A percentile compares a stretch with the other conserved stretches of the same genome.
Conservation (phyloP, 2,797 vertebrate species). For the Vireo griseus region DNA sequence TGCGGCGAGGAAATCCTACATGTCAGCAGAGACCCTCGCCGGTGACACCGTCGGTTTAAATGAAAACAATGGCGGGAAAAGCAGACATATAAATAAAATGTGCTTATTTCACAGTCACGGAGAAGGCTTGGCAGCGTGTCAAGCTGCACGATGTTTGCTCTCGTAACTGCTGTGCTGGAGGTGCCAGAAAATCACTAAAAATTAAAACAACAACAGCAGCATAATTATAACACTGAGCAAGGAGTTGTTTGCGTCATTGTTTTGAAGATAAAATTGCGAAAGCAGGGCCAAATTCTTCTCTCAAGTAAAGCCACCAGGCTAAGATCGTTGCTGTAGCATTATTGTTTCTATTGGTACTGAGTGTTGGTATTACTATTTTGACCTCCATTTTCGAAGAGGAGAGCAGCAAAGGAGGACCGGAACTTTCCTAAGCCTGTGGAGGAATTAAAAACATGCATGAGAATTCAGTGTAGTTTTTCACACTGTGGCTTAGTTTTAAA, state of each 20-base stretch:
- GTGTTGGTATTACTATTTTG: background rate
- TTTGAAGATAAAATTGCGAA: background rate
- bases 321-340: background rate
- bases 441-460: fast-evolving
- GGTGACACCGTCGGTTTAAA: background rate
- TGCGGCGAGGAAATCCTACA: conserved; percentile 20
- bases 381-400: background rate
- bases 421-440: background rate
- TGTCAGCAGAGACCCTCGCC: conserved; percentile 28
- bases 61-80: background rate
- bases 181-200: conserved; percentile 36
- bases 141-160: background rate
- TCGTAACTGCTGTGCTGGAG: background rate
- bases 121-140: background rate
- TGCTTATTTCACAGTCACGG: background rate
- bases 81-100: background rate
- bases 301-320: background rate
- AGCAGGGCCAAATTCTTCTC: background rate
- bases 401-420: background rate
- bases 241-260: background rate
- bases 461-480: background rate
- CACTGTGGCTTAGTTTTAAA: background rate
- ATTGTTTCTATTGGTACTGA: background rate
- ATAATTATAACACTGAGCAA: fast-evolving
- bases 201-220: background rate